Base-by-base conservation (phyloP, 2,888 invertebrate species). In the Trachelus stipa region DNA sequence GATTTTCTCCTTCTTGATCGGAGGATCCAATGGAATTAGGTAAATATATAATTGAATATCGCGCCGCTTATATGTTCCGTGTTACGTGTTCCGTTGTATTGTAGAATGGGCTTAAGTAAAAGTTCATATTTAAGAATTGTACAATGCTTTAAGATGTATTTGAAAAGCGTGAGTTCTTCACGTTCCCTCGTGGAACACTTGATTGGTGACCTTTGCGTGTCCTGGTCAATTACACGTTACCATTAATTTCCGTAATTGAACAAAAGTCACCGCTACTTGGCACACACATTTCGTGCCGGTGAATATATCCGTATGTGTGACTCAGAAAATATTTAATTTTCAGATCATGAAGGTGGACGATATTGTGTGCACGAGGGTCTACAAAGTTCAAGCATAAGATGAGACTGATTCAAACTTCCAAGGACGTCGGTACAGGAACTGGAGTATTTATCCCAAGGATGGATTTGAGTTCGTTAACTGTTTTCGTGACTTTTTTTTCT, bases 291-390 rank as follows among this genome's bases (percentile, higher is more conserved):
- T 56, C 56, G 23, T 56, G 56, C 56, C 23, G 23, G 23, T 56
- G 0, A 56, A 56, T 23, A 0, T 23, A 15, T 23, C 23, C 40
- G 40, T 15, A 56, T 56, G 2, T 34, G 71, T 15, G 71, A 71
- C 33, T 71, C 31, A 71, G 12, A 3, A 31, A 34, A 15, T 6
- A 33, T 77, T 71, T 74, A 34, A 30, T 81, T 91, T 93, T 11
- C 92, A 96, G 96, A 93, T 94, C 34, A 94, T 96, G 93, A 95
- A 94, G 74, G 94, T 95, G 31, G 96, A 95, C 87, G 94, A 95
- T 86, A 93, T 96, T 74, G 94, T 94, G 81, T 95, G 95, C 92
- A 95, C 95, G 88, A 92, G 96, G 88, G 91, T 94, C 83, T 96
- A 96, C 94, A 95, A 96, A 89, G 92, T 93, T 84, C 93, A 94